Percentiles rank a stretch among this genome's conserved stretches.
phyloP scores from a whole-genome alignment of 2,888 invertebrate genomes.

The Lycophotia porphyrea region DNA sequence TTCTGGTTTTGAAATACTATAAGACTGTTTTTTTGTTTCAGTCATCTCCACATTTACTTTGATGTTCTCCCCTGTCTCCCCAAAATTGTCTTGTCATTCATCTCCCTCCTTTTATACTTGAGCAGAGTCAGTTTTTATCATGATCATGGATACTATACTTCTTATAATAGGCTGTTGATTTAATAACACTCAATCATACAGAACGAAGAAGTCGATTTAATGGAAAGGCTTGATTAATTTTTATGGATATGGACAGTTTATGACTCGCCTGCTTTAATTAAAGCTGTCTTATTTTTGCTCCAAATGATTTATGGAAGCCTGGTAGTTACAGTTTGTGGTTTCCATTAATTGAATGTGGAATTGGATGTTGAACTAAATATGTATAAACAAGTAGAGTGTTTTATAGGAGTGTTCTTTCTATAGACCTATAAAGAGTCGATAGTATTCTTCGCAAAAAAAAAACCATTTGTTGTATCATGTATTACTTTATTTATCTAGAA shows the following conservation, averaged over 20 bases:
- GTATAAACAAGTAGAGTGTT: neutral
- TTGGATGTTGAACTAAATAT: slow-evolving; percentile 1
- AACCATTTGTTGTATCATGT: neutral
- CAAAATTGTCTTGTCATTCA: neutral
- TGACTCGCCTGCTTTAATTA: slow-evolving; percentile 45
- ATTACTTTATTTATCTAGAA: neutral
- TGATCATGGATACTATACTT: neutral
- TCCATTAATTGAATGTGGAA: slow-evolving; percentile 14
- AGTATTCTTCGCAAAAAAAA: neutral
- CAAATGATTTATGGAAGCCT: slow-evolving; percentile 48
- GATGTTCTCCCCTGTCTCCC: too few relatives aligned
- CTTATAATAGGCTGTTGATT: slow-evolving; percentile 19
- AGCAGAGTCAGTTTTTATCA: neutral
- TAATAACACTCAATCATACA: slow-evolving; percentile 45
- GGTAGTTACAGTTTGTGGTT: slow-evolving; percentile 25
- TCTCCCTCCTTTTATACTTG: neutral
- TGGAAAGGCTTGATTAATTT: slow-evolving; percentile 41
- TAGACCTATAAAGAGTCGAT: neutral
- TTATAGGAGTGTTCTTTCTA: neutral
- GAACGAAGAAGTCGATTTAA: slow-evolving; percentile 35
- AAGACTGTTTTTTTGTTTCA: neutral
- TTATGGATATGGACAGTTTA: slow-evolving; percentile 40
- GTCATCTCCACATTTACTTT: neutral
- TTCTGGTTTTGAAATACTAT: neutral
- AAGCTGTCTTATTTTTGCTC: slow-evolving; percentile 46